Base-by-base conservation (phyloP, 2,113 vertebrate species). In the Boulengeromyrus knoepffleri region DNA sequence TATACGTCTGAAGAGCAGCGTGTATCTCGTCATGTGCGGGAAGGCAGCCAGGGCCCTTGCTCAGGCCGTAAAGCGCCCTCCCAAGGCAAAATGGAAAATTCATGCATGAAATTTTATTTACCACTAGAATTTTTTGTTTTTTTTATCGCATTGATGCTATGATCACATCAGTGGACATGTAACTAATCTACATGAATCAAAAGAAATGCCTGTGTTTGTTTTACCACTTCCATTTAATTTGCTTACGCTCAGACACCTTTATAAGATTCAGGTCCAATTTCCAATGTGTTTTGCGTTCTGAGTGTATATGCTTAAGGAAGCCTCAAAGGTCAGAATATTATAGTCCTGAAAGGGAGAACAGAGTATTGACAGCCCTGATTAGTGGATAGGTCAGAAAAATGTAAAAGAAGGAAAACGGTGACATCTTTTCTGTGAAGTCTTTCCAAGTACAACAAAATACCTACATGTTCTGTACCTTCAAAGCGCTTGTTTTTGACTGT, bases 11-110 rank as follows among this genome's bases (percentile, higher is more conserved):
- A 89, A 89, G 80, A 77, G 89, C 88, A 90, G 45, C 85, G 89
- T 90, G 91, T 92, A 92, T 91, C n/a, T 12, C 45, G 36, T 90
- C 90, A 90, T 93, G 91, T 92, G 91, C 92, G 92, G 90, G 92
- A 93, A 93, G 90, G 70, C 93, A 92, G 93, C 93, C 91, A 45
- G 45, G 0, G n/a, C 17, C 21, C 90, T 31, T 31, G 31, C 47
- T 89, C 66, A 15, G 49, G 49, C n/a, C 27, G 15, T 21, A 53
- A 53, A 13, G 15, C 50, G 0, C 85, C 24, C 49, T 7, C 47
- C 0, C 36, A 12, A 47, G 15, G 42, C n/a, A 49, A 47, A 86
- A 50, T 1, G n/a, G 13, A 56, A 87, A 39, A 87, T 87, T 87
- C 50, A 17, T 42, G 15, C 74, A 42, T 17, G 36, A 39, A 80